Base-by-base conservation (phyloP, 2,113 vertebrate species). In the Megaleporinus macrocephalus region DNA sequence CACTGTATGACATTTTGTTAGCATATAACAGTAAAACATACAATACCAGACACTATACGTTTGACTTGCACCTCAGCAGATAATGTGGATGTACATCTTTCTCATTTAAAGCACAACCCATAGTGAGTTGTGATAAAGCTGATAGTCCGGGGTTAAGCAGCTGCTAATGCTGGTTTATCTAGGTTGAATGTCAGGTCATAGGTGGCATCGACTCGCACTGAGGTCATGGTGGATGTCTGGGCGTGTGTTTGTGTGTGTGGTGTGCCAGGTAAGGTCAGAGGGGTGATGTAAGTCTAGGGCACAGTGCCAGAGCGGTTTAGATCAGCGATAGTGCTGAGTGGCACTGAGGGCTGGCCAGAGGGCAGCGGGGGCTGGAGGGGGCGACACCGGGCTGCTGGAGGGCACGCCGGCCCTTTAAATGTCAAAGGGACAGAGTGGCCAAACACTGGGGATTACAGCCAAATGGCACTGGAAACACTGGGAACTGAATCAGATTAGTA, bases 401-500 rank as follows among this genome's bases (percentile, higher is more conserved):
- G 93, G 90, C 89, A 93, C 86, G 29, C 86, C 76, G 92, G 91
- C 92, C 93, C 92, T 94, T 94, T 94, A 94, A 94, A 95, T 93
- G 93, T 93, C 94, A 95, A 89, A 83, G 85, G 87, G 89, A 87
- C 83, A 81, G 86, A 81, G 80, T 61, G 85, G 77, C 66, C 47
- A 13, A 78, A 68, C 80, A 72, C 65, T 72, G 80, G 72, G 80
- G 79, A 68, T 66, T 49, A 29, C 7, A 24, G 73, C 82, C 75
- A 89, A 85, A 86, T 80, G 74, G 73, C 80, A 68, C 74, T 74
- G 82, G 81, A 62, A 84, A 62, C 84, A 74, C 55, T 81, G 81
- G 78, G 15, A 70, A 24, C 36, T 83, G 26, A 68, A 71, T 33
- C 24, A 9, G 47, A 24, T 71, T 11, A 30, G 26, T 77, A 73